Evolutionary conservation across 2,888 invertebrate genomes (phyloP).

Genomic region (Orthosia gothica): DNA sequence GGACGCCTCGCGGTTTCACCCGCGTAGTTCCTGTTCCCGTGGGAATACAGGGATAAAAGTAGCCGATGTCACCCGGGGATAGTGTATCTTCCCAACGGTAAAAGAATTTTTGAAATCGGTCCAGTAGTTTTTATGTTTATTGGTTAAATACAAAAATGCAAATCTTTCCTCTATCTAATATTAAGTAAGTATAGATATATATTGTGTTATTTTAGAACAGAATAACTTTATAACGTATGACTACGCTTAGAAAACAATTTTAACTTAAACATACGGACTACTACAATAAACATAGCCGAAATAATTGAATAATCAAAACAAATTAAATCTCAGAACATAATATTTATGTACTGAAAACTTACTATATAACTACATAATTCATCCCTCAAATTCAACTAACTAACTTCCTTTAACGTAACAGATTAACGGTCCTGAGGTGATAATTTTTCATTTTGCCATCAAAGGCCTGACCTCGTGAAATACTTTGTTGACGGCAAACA

Average conservation of each 20-base stretch:
- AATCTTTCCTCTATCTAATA: too few species aligned
- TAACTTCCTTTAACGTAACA: slow-evolving; percentile 18
- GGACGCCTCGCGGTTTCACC: too few species aligned
- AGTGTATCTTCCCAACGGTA: too few species aligned
- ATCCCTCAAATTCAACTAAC: slow-evolving; percentile 18
- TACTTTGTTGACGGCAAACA: slow-evolving; percentile 62
- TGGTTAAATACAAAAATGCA: too few species aligned
- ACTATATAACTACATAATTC: slow-evolving; percentile 7
- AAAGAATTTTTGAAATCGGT: too few species aligned
- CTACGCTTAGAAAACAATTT: background rate
- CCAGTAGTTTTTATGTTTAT: too few species aligned
- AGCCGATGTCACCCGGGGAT: too few species aligned
- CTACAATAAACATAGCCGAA: background rate
- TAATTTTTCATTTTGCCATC: slow-evolving; percentile 63
- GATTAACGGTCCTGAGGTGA: slow-evolving; percentile 29
- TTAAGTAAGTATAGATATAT: too few species aligned
- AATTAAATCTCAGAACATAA: background rate
- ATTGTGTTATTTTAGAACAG: too few species aligned
- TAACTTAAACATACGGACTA: background rate
- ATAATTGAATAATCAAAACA: background rate
- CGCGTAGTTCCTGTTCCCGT: too few species aligned
- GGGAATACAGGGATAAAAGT: too few species aligned
- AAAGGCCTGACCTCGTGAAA: slow-evolving; percentile 53
- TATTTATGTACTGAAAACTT: background rate
- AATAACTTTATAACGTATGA: too few species aligned